Conservation (phyloP, 2,113 vertebrate genomes). For the Lepisosteus oculatus region DNA sequence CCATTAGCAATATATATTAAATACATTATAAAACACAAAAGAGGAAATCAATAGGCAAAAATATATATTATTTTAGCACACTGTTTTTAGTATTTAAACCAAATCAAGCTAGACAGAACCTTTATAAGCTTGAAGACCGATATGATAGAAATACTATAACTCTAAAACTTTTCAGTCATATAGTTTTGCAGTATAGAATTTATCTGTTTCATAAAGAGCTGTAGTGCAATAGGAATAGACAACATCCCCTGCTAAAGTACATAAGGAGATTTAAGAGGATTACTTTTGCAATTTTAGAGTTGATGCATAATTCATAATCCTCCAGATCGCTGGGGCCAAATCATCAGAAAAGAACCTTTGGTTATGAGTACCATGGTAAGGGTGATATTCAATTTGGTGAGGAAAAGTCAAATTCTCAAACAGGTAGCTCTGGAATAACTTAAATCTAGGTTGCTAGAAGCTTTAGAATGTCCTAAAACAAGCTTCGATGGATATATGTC, state of each 20-base stretch:
- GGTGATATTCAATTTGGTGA: background rate
- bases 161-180: no score
- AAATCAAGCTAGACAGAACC: no score
- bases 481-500: no score
- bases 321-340: slow-evolving; percentile 63
- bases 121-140: no score
- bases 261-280: slow-evolving; percentile 74
- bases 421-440: background rate
- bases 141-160: no score
- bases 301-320: slow-evolving; percentile 76
- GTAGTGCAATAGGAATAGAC: slow-evolving; percentile 60
- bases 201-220: slow-evolving; percentile 39
- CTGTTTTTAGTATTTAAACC: no score
- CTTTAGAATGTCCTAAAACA: no score
- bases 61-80: no score
- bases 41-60: no score
- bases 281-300: slow-evolving; percentile 74
- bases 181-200: background rate
- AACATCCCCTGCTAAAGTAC: slow-evolving; percentile 57
- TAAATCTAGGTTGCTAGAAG: no score
- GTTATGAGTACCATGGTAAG: slow-evolving; percentile 45
- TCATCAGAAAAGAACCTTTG: slow-evolving; percentile 58
- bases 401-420: background rate
- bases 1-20: no score
- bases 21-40: no score